Conservation (phyloP, 2,113 vertebrate species). For the Rafetus swinhoei region DNA sequence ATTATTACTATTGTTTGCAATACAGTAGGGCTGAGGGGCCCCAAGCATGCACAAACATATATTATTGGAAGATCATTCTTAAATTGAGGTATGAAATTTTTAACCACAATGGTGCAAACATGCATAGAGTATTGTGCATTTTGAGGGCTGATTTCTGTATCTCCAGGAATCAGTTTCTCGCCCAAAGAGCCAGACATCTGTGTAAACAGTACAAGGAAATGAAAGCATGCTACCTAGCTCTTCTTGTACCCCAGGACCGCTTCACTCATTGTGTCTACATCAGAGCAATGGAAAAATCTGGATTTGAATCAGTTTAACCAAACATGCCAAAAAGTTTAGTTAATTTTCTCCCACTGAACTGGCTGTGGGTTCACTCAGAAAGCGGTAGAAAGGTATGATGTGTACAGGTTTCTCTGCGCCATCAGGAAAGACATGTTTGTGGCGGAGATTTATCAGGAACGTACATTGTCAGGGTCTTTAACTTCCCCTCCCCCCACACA, state of each 20-base stretch:
- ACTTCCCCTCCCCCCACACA: background rate
- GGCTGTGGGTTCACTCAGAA: background rate
- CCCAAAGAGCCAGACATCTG: background rate
- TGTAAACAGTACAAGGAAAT: background rate
- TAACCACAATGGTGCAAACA: rapidly evolving
- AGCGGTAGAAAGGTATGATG: background rate
- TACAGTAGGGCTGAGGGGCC: background rate
- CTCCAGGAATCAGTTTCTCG: background rate
- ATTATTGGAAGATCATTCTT: background rate
- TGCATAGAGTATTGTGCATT: rapidly evolving
- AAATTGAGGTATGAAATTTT: background rate
- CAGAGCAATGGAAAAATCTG: background rate
- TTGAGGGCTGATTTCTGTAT: background rate
- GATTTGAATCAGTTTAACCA: background rate
- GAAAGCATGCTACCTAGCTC: background rate
- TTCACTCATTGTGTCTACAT: background rate
- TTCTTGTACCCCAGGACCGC: background rate
- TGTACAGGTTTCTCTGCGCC: background rate
- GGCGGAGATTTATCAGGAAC: background rate
- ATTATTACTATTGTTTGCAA: background rate
- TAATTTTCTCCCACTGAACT: background rate
- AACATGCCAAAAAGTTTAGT: background rate
- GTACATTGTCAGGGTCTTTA: background rate
- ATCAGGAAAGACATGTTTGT: background rate
- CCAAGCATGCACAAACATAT: background rate